Evolutionary conservation across 2,888 invertebrate species (phyloP).

Genomic region (Amiota mariae): DNA sequence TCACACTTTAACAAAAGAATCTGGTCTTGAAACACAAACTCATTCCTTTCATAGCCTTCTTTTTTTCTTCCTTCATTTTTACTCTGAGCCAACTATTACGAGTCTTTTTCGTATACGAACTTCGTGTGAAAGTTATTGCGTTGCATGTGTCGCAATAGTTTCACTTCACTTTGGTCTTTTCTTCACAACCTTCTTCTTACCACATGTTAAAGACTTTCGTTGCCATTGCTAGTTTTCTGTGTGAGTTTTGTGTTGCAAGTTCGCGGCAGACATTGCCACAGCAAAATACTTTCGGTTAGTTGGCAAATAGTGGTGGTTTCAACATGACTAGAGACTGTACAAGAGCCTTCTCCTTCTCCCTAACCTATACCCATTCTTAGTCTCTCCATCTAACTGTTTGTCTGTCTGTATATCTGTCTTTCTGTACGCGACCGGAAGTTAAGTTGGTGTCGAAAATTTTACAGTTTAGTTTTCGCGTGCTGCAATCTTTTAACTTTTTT

Average conservation of each 20-base stretch:
- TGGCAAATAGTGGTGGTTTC: conserved; percentile 29
- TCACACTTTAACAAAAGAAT: conserved; percentile 17
- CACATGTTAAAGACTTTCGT: neutral
- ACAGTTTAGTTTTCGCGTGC: conserved; percentile 7
- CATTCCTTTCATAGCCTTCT: too few species aligned
- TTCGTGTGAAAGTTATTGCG: conserved; percentile 28
- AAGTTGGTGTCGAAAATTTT: conserved; percentile 22
- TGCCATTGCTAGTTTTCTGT: neutral
- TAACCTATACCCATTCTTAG: too few species aligned
- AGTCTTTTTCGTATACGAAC: conserved; percentile 20
- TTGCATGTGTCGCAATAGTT: conserved; percentile 29
- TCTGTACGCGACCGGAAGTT: conserved; percentile 21
- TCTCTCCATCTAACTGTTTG: too few species aligned
- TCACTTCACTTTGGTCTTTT: neutral
- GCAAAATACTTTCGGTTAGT: conserved; percentile 34
- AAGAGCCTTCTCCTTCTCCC: too few species aligned
- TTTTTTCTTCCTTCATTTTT: too few species aligned
- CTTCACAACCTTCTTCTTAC: neutral
- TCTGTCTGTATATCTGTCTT: neutral
- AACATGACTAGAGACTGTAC: conserved; percentile 1
- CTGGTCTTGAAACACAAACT: neutral
- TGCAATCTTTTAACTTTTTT: conserved; percentile 2
- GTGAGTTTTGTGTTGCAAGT: neutral
- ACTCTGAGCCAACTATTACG: neutral
- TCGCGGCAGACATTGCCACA: conserved; percentile 20